A percentile compares a stretch with the other conserved stretches of the same genome.
Evolutionary conservation across 2,113 vertebrate genomes (phyloP).

Genomic region (Apteryx owenii): DNA sequence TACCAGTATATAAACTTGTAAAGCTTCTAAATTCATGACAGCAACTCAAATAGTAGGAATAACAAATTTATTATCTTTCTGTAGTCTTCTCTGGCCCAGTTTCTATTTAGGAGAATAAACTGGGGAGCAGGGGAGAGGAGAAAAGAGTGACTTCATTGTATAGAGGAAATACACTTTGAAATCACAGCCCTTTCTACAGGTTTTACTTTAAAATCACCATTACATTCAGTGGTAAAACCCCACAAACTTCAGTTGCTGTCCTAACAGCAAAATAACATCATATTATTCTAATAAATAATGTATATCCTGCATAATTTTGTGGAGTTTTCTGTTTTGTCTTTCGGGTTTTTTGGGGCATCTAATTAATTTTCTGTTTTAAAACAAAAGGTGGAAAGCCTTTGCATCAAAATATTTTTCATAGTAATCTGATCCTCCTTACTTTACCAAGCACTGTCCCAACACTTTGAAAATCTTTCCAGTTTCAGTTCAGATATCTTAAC

Average conservation of each 20-base stretch:
- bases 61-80: neutral
- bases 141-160: neutral
- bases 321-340: neutral
- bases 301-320: neutral
- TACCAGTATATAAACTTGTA: neutral
- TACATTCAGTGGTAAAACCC: neutral
- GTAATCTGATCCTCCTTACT: neutral
- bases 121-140: neutral
- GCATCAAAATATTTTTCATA: conserved; percentile 24
- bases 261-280: neutral
- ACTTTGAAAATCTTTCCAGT: neutral
- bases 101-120: neutral
- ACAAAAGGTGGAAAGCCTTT: conserved; percentile 15
- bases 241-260: neutral
- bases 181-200: neutral
- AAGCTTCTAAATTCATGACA: neutral
- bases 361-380: conserved; percentile 24
- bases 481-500: neutral
- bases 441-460: neutral
- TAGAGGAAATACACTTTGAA: neutral
- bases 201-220: neutral
- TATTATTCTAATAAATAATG: neutral
- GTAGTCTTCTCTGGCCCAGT: no score
- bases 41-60: neutral
- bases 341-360: neutral